A percentile compares a stretch with the other conserved stretches of the same genome.
Conservation (phyloP, 2,888 invertebrate genomes). For the Mythimna impura region DNA sequence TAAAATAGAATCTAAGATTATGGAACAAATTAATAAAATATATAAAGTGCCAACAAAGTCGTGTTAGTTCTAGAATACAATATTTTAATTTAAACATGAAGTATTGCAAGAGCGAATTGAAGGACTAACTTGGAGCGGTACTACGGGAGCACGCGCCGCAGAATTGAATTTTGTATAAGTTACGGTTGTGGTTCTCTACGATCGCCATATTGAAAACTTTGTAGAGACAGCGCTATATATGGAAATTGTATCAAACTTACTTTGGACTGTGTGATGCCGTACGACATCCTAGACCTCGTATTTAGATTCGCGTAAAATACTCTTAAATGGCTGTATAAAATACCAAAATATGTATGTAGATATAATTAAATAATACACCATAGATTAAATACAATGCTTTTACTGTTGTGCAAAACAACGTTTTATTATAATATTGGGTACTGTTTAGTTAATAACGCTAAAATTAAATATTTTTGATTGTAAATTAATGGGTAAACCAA, state of each 20-base stretch:
- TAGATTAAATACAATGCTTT: conserved; percentile 68
- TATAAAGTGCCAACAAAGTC: conserved; percentile 71
- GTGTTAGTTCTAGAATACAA: conserved; percentile 44
- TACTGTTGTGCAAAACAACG: conserved; percentile 65
- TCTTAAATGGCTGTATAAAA: conserved; percentile 48
- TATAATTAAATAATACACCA: conserved; percentile 49
- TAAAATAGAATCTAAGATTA: conserved; percentile 49
- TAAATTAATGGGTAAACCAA: conserved; percentile 75
- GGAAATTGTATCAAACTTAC: conserved; percentile 42
- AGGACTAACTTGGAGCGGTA: conserved; percentile 28
- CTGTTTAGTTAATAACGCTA: conserved; percentile 61
- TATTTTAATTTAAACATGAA: conserved; percentile 25
- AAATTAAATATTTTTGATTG: conserved; percentile 69
- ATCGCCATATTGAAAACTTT: conserved; percentile 32
- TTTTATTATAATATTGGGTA: conserved; percentile 63
- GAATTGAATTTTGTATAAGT: conserved; percentile 44
- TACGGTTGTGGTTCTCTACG: conserved; percentile 15
- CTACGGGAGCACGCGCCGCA: conserved; percentile 21
- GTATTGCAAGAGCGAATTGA: conserved; percentile 14
- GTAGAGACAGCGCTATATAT: conserved; percentile 25
- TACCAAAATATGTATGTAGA: conserved; percentile 48
- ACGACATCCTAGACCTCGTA: background rate
- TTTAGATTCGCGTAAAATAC: conserved; percentile 32
- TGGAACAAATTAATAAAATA: conserved; percentile 58
- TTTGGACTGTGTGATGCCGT: conserved; percentile 11